Percentiles rank a stretch among this genome's conserved stretches.
phyloP scores from a whole-genome alignment of 1,140 invertebrate species.

The Drosophila subobscura region DNA sequence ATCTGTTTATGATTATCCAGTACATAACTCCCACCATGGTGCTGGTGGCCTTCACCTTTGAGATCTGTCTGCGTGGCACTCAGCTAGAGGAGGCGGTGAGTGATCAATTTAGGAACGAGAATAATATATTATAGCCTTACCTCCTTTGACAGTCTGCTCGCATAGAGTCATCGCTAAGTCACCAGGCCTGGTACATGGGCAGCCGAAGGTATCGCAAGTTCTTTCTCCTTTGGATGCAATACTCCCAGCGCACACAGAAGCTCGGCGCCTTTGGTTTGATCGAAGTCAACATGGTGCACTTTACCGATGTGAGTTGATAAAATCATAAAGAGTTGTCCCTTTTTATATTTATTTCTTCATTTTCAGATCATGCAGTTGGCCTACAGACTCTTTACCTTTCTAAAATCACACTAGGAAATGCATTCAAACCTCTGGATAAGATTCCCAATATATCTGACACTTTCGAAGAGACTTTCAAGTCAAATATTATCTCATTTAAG shows the following conservation, averaged over 20 bases:
- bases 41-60: conserved; percentile 48
- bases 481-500: conserved; percentile 2
- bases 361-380: conserved; percentile 65
- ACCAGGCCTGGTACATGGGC: conserved; percentile 54
- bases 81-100: conserved; percentile 61
- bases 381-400: conserved; percentile 62
- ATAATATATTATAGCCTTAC: too few species aligned
- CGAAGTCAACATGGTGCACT: conserved; percentile 66
- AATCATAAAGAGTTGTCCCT: not conserved
- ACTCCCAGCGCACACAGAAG: conserved; percentile 34
- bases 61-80: conserved; percentile 45
- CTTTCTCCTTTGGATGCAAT: conserved; percentile 51
- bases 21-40: conserved; percentile 24
- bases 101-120: not conserved
- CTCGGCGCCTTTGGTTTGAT: conserved; percentile 49
- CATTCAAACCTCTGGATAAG: too few species aligned
- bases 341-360: not conserved
- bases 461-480: conserved; percentile 3
- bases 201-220: conserved; percentile 46
- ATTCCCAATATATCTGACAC: conserved; percentile 9
- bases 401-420: conserved; percentile 46
- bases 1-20: conserved; percentile 23
- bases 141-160: conserved; percentile 22
- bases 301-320: conserved; percentile 40
- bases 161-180: conserved; percentile 18